Evolutionary conservation across 2,797 vertebrate species (phyloP).

Genomic region (Microtus obscurus): DNA sequence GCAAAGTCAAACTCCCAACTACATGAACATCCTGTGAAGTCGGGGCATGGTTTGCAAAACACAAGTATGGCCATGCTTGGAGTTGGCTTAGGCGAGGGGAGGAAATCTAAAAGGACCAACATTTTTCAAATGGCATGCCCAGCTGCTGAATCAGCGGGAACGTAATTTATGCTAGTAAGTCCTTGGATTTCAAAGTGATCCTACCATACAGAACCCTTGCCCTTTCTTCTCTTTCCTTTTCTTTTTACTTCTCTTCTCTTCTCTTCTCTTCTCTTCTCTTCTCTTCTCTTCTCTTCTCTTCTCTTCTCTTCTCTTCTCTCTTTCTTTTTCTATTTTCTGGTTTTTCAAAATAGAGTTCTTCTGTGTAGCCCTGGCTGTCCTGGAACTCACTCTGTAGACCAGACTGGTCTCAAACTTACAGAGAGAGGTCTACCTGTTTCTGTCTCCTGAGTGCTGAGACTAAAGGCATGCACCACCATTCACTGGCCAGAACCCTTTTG

Average conservation of each 20-base stretch:
- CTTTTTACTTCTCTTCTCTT: fast-evolving
- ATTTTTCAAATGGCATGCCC: constrained; percentile 24
- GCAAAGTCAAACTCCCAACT: background rate
- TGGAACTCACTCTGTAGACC: background rate
- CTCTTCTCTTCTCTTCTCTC: no score
- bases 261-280: no score
- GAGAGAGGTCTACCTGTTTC: no score
- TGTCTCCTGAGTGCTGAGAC: background rate
- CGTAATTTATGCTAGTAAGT: constrained; percentile 62
- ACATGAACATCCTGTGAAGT: background rate
- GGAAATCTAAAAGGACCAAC: constrained; percentile 10
- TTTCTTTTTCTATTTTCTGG: background rate
- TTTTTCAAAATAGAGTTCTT: background rate
- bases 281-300: no score
- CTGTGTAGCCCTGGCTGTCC: background rate
- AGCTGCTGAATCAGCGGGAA: constrained; percentile 59
- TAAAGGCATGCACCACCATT: background rate
- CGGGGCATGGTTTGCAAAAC: background rate
- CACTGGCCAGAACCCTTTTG: constrained; percentile 15
- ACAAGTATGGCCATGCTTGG: constrained; percentile 5
- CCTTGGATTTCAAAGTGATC: constrained; percentile 67
- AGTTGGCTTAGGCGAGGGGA: background rate
- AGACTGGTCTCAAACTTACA: background rate
- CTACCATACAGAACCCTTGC: background rate
- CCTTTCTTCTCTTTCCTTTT: background rate